Conservation (phyloP, 2,113 vertebrate species). For the Columba janthina region DNA sequence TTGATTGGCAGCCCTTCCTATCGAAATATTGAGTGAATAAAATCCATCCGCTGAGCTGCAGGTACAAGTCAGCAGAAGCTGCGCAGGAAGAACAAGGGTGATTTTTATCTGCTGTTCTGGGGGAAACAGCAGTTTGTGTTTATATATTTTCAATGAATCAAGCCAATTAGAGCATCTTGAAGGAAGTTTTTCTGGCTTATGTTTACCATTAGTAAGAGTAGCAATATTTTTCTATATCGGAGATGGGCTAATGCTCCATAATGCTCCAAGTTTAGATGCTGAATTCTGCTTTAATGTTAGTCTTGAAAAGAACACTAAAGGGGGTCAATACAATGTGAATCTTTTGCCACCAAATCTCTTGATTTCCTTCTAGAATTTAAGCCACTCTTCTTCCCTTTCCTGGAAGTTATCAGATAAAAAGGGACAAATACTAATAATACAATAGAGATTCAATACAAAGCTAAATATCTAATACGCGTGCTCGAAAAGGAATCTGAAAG, state of each 20-base stretch:
- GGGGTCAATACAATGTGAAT: not conserved
- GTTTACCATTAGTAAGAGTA: not conserved
- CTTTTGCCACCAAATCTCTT: constrained; percentile 4
- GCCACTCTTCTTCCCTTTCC: not conserved
- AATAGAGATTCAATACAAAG: not conserved
- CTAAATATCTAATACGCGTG: not conserved
- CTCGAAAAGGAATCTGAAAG: not conserved
- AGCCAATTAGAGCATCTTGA: not conserved
- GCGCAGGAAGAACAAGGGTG: not conserved
- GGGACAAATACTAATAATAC: not conserved
- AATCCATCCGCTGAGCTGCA: not conserved
- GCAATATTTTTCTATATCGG: not conserved
- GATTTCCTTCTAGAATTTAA: constrained; percentile 9
- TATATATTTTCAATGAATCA: not conserved
- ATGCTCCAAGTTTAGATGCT: not conserved
- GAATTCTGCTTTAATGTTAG: not conserved
- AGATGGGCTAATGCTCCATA: not conserved
- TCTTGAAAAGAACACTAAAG: not conserved
- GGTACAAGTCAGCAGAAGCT: not conserved
- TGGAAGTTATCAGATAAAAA: not conserved
- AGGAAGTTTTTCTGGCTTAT: not conserved
- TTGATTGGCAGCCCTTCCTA: not conserved
- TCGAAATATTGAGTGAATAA: not conserved
- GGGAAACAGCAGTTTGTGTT: not conserved
- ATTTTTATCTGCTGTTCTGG: not conserved